A percentile compares a stretch with the other conserved stretches of the same genome.
Conservation (phyloP, 2,113 vertebrate genomes). For the Hemibates koningsi region DNA sequence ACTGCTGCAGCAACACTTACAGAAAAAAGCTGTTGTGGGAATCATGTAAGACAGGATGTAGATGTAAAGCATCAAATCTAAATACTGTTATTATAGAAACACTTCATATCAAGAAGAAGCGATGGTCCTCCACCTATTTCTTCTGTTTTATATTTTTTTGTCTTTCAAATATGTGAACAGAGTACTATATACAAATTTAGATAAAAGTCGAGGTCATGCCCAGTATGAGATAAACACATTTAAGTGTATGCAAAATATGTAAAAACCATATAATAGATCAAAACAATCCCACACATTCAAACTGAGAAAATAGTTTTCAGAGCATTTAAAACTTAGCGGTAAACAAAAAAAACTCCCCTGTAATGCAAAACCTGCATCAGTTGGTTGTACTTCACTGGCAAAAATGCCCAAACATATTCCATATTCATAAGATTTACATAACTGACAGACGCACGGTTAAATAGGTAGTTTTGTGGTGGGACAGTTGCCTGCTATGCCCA, state of each 20-base stretch:
- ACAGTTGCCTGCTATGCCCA: background rate
- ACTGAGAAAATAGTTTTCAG: background rate
- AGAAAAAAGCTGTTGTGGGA: background rate
- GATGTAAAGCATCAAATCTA: background rate
- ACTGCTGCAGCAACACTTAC: background rate
- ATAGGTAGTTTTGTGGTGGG: background rate
- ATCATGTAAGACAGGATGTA: background rate
- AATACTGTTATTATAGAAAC: background rate
- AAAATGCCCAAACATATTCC: background rate
- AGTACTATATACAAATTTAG: background rate
- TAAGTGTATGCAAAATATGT: background rate
- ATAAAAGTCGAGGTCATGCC: background rate
- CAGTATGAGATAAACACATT: background rate
- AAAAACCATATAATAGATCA: background rate
- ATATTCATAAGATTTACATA: background rate
- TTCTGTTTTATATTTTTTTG: background rate
- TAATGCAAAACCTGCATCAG: background rate
- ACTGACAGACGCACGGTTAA: background rate
- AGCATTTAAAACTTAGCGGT: background rate
- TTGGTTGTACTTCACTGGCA: background rate
- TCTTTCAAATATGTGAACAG: background rate
- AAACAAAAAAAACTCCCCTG: background rate
- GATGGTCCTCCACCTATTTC: background rate
- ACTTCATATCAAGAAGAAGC: background rate
- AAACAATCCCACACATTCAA: background rate